A percentile compares a stretch with the other conserved stretches of the same genome.
phyloP scores from a whole-genome alignment of 92 coral and sea anemone species.

The Ricordea florida region DNA sequence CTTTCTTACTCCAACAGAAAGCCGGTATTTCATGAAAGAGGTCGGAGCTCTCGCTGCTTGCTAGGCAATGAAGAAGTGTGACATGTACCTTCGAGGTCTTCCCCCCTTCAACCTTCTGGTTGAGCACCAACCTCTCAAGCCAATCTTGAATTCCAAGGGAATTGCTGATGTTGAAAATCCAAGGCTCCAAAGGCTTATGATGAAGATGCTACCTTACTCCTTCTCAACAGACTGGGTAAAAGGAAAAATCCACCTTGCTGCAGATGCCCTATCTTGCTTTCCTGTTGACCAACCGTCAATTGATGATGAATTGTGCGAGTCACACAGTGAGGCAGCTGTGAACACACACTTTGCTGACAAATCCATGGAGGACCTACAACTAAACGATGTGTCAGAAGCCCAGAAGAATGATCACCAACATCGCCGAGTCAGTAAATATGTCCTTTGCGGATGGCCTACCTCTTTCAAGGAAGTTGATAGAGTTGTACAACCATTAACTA shows the following conservation, averaged over 20 bases:
- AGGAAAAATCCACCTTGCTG: slow-evolving; percentile 7
- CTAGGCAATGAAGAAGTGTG: slow-evolving; percentile 15
- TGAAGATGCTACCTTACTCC: too few relatives aligned
- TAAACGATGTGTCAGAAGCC: slow-evolving; percentile 4
- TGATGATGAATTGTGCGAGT: slow-evolving; percentile 4
- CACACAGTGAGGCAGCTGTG: slow-evolving; percentile 20
- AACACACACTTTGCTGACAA: slow-evolving; percentile 14
- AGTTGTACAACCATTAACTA: too few relatives aligned
- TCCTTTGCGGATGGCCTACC: slow-evolving; percentile 16
- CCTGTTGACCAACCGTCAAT: slow-evolving; percentile 30
- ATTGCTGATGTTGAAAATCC: slow-evolving; percentile 21
- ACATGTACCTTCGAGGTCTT: neutral
- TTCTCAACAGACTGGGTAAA: slow-evolving; percentile 19
- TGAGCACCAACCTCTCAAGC: slow-evolving; percentile 27
- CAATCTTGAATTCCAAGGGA: slow-evolving; percentile 4
- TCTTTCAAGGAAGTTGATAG: neutral
- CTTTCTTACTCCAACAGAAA: slow-evolving; percentile 2
- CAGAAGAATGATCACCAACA: neutral
- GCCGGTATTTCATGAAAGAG: slow-evolving; percentile 4
- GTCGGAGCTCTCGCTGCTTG: slow-evolving; percentile 1
- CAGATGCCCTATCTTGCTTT: slow-evolving; percentile 28
- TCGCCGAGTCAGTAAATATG: neutral
- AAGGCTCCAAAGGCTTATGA: neutral
- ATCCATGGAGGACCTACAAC: neutral
- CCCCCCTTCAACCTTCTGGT: neutral